Conservation (phyloP, 2,797 vertebrate genomes). For the Allobates femoralis region DNA sequence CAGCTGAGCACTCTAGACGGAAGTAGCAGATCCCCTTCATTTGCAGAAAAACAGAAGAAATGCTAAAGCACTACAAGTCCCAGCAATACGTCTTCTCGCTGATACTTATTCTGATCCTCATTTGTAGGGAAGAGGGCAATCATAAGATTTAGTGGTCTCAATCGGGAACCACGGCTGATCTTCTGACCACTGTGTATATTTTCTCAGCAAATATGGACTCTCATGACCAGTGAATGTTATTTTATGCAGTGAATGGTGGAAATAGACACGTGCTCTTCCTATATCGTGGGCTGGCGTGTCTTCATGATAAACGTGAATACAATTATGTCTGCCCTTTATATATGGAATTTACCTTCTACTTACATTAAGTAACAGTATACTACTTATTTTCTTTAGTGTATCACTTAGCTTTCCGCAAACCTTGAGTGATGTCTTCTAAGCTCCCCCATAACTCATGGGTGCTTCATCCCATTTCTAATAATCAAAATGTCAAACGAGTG, state of each 20-base stretch:
- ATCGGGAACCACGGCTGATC: not conserved
- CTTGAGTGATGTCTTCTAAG: not conserved
- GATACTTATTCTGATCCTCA: not conserved
- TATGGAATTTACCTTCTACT: not conserved
- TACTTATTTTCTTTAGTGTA: not conserved
- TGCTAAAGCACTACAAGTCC: not conserved
- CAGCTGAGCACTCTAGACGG: not conserved
- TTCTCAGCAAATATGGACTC: constrained; percentile 4
- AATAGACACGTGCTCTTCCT: not conserved
- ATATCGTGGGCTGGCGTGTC: not conserved
- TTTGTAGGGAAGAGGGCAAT: not conserved
- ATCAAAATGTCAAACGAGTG: not conserved
- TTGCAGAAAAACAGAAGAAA: not conserved
- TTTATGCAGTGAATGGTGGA: not conserved
- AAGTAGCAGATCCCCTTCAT: not conserved
- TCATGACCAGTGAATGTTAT: not conserved
- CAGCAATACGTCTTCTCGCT: not conserved
- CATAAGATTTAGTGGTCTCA: not conserved
- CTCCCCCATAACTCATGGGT: no score
- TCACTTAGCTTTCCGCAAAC: not conserved
- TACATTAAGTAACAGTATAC: no score
- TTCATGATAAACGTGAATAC: not conserved
- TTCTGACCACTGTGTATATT: constrained; percentile 6
- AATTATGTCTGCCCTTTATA: not conserved
- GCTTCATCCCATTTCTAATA: no score